Evolutionary conservation across 2,113 vertebrate genomes (phyloP), one percentile per base, ranked within the genome.

Genomic region (Pollimyrus isidori): DNA sequence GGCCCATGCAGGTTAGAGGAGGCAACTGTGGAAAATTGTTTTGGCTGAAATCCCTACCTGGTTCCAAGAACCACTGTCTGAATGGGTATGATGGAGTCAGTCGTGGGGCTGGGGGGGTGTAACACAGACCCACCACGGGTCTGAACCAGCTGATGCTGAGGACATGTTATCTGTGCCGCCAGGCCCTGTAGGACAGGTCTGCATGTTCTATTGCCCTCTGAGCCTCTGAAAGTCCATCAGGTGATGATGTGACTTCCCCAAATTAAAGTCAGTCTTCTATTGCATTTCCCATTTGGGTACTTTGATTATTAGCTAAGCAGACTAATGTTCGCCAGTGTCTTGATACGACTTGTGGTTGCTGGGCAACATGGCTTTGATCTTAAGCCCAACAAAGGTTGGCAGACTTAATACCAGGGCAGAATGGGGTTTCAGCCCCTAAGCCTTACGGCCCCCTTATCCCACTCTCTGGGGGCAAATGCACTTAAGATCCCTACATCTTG

Each of bases 11-110:
- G 90, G 21, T 50, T 23, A 92, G 90, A 76, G 35, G 58, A 91
- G 53, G 13, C 3, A 30, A 76, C 83, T 56, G 88, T 69, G 50
- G 89, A 87, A 93, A 92, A 93, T 92, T 80, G 89, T 89, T 23
- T 91, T 73, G 92, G 65, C 92, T 89, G 62, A 65, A 53, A 52
- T 90, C 76, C 53, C 88, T 86, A n/a, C 48, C 23, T 88, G 69
- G 85, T 45, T 82, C 19, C 15, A 82, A 45, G 76, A 45, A 82
- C 42, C 19, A 6, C 65, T 30, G 65, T 35, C 65, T 35, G 76
- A 39, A 26, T 50, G 84, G 2, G 84, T 7, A 15, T 52, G 84
- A 0, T 26, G 49, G 23, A n/a, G 21, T 58, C 56, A 3, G 84
- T n/a, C 13, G 4, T 86, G 84, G 46, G 7, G n/a, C 23, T 48